A percentile compares a stretch with the other conserved stretches of the same genome.
phyloP scores from a whole-genome alignment of 2,888 invertebrate species.

The Harmothoe impar region DNA sequence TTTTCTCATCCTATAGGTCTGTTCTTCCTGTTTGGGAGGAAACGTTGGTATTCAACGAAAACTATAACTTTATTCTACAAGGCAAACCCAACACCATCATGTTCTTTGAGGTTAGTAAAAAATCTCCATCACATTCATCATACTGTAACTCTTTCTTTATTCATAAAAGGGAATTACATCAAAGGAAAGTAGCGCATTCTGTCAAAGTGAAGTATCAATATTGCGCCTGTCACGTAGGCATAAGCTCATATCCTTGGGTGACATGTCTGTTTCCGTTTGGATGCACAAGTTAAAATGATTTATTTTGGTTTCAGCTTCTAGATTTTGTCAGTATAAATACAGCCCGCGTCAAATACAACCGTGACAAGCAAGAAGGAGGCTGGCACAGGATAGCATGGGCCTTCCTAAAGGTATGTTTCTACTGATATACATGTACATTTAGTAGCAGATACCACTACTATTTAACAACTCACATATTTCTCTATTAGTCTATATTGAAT shows the following conservation, averaged over 20 bases:
- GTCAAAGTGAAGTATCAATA: too few species aligned
- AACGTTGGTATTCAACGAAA: constrained; percentile 87
- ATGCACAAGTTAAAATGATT: too few species aligned
- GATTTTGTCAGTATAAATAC: constrained; percentile 84
- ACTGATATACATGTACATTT: neutral
- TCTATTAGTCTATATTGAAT: too few species aligned
- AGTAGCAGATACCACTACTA: too few species aligned
- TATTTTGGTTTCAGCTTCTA: constrained; percentile 79
- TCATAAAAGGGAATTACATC: too few species aligned
- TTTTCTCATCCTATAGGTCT: constrained; percentile 75
- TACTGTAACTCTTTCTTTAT: too few species aligned
- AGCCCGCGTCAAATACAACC: constrained; percentile 75
- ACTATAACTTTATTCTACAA: constrained; percentile 83
- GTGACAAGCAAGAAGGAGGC: constrained; percentile 83
- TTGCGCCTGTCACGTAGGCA: too few species aligned
- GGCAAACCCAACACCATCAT: constrained; percentile 83
- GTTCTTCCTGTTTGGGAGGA: constrained; percentile 88
- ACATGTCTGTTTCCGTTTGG: too few species aligned
- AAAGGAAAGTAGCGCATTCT: too few species aligned
- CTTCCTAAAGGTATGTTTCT: constrained; percentile 85
- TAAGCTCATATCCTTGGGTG: too few species aligned
- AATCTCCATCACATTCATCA: too few species aligned
- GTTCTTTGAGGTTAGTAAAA: constrained; percentile 84
- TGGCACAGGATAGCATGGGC: constrained; percentile 89
- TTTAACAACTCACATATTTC: too few species aligned